These are phyloP conservation scores for Alca torda DNA, from an alignment of 2,797 vertebrate species.

Conservation along the genomic window DNA sequence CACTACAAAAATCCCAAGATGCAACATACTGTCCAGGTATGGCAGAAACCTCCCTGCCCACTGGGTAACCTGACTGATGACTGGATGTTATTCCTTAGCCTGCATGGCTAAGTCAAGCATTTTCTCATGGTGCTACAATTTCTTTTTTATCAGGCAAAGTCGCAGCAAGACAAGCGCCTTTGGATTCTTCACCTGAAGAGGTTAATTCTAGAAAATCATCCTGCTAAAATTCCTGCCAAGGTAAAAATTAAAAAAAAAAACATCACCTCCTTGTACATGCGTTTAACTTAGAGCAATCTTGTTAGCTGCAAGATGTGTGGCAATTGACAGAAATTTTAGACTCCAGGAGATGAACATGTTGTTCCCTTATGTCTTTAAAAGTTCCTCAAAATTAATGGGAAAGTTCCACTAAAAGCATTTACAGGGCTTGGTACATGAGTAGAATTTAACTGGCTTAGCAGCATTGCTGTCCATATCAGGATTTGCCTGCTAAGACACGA, in stretches of 20 bases:
- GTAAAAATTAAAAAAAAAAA: slow-evolving; percentile 68
- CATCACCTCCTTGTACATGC: neutral
- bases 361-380: neutral
- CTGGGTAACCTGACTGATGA: neutral
- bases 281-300: neutral
- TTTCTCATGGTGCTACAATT: neutral
- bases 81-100: neutral
- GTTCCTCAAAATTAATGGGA: neutral
- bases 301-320: neutral
- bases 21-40: slow-evolving; percentile 98
- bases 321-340: neutral
- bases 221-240: slow-evolving; percentile 98
- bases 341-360: neutral
- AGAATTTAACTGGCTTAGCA: neutral
- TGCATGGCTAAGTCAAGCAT: neutral
- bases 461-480: neutral
- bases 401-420: neutral
- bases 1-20: slow-evolving; percentile 99
- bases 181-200: slow-evolving; percentile 98
- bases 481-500: neutral
- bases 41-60: neutral
- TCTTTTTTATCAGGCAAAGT: slow-evolving; percentile 85
- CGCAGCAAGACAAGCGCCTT: slow-evolving; percentile 94
- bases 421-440: neutral
- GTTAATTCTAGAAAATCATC: slow-evolving; percentile 98